Evolutionary conservation across 2,888 invertebrate species (phyloP), one percentile per base, ranked within the genome.

Genomic region (Leptopterna dolabrata): DNA sequence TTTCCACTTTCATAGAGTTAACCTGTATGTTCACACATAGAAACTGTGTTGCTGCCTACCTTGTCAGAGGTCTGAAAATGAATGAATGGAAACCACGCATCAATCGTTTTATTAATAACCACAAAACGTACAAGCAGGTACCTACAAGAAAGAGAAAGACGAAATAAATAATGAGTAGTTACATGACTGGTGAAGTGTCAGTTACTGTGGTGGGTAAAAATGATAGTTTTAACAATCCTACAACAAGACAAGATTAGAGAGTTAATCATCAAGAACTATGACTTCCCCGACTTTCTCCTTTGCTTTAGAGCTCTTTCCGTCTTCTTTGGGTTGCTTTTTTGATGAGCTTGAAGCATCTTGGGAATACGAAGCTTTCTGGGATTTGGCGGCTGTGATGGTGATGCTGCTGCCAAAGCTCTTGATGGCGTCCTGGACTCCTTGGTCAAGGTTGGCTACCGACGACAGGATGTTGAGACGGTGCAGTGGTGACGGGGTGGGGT

Each of bases 321-420:
- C 87, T 14, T 71, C 73, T 88, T 88, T 83, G 14, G 78, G 14
- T 43, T 16, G 78, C 24, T 78, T 78, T 16, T 41, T 78, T 1
- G 78, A 43, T 55, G 76, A n/a, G 47, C 43, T 47, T 36, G 86
- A 70, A n/a, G 73, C 73, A 16, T 71, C 73, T 19, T 47, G 29
- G 27, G 85, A 85, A 29, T 85, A 85, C 6, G 88, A 30, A 7
- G 86, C 27, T 73, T 88, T 88, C 43, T 51, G 78, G 19, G 86
- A 76, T 51, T 70, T 88, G 29, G 89, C 78, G 9, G 89, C 78
- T 11, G 89, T 89, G 43, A 89, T 89, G 6, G 89, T 89, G 13
- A 89, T 89, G 41, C 86, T 89, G 87, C 83, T 89, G 4, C 89
- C 89, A 47, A 88, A 88, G 29, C 82, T 87, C 30, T 87, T 87